Evolutionary conservation across 2,888 invertebrate genomes (phyloP), one percentile per base, ranked within the genome.

Genomic region (Erebia epiphron): DNA sequence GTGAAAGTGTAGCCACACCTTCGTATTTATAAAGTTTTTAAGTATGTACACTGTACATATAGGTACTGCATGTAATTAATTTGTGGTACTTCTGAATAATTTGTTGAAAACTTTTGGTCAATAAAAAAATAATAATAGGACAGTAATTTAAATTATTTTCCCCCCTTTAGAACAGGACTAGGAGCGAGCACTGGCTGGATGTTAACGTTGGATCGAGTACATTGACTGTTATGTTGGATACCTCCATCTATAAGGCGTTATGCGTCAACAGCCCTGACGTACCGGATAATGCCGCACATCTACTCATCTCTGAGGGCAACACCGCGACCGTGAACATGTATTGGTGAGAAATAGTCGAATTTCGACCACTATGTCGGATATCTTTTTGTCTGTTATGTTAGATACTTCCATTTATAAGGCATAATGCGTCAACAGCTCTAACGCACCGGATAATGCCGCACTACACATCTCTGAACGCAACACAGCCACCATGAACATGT

Each of bases 141-240:
- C 4, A 26, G 26, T 26, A 26, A 4, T 26, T 26, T 26, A 26
- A 26, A 26, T 26, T 26, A 21, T 26, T 26, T 10, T 11, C 21
- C 18, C 26, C 50, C 1, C n/a, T 50, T n/a, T n/a, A 50, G 50
- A 5, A 2, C 13, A 50, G 7, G 2, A 49, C 2, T 5, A n/a
- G n/a, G n/a, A 76, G 78, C 10, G 73, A 78, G 7, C 74, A 79
- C 1, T 89, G 87, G 86, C 50, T 89, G 14, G 89, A 90, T 69
- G 71, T 89, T 3, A 89, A 89, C 76, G 21, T 72, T 0, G 65
- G 71, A 0, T 78, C 75, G 49, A 76, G 75, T 1, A 79, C 82
- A 11, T 26, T 87, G 5, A 80, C 88, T 0, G 74, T 88, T 13
- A 66, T 86, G 11, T 58, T 89, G 18, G 83, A 85, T 26, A 82